Conservation (phyloP, 2,797 vertebrate genomes). For the Leucoraja ocellata region DNA sequence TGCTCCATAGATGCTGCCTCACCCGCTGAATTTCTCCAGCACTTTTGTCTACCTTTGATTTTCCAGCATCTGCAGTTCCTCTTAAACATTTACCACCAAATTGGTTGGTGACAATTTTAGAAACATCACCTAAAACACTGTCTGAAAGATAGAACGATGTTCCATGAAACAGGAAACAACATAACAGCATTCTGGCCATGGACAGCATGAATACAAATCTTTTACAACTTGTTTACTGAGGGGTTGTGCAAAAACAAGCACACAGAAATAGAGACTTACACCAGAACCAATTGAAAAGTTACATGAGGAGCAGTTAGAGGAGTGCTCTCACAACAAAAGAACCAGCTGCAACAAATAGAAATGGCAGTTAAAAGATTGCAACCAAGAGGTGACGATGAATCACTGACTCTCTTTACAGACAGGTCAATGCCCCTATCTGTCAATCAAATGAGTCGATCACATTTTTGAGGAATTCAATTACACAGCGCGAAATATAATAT, state of each 20-base stretch:
- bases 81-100: neutral
- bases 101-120: neutral
- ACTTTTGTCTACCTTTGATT: too few species aligned
- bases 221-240: conserved; percentile 12
- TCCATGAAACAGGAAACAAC: neutral
- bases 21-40: too few species aligned
- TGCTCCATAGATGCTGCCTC: too few species aligned
- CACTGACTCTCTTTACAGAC: neutral
- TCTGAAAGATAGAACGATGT: neutral
- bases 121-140: conserved; percentile 23
- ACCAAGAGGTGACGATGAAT: conserved; percentile 13
- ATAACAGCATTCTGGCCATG: neutral
- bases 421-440: conserved; percentile 12
- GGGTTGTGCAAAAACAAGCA: neutral
- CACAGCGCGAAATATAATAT: neutral
- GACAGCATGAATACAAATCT: neutral
- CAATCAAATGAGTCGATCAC: conserved; percentile 29
- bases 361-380: conserved; percentile 28
- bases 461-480: neutral
- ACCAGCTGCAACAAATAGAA: conserved; percentile 8
- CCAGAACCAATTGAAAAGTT: neutral
- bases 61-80: too few species aligned
- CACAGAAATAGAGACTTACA: conserved; percentile 3
- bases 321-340: conserved; percentile 26
- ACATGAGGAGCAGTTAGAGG: conserved; percentile 15